These are phyloP conservation scores for Deroptyus accipitrinus DNA, from an alignment of 2,113 vertebrate genomes.

Conservation along the genomic window DNA sequence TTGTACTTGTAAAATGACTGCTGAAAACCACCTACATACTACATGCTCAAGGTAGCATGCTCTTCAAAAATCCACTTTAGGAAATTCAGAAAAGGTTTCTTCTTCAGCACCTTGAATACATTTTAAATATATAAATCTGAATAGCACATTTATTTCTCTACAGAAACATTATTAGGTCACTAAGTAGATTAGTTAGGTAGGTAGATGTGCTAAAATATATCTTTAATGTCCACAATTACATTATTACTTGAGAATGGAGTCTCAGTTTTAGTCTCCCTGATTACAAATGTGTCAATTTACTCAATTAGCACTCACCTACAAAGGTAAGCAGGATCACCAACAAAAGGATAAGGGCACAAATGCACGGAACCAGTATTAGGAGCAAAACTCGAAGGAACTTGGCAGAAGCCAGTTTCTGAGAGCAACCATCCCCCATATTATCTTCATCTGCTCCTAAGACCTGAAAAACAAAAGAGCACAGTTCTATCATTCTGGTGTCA, in stretches of 20 bases:
- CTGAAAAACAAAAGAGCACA: slow-evolving; percentile 57
- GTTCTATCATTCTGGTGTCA: not conserved
- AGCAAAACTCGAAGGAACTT: slow-evolving; percentile 77
- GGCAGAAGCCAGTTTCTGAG: slow-evolving; percentile 77
- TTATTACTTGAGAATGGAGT: not conserved
- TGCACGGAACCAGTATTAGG: slow-evolving; percentile 80
- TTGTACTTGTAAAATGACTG: not conserved
- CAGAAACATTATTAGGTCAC: not conserved
- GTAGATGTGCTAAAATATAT: not conserved
- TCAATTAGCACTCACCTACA: slow-evolving; percentile 74
- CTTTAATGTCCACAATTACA: not conserved
- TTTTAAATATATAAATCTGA: not conserved
- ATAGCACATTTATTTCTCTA: not conserved
- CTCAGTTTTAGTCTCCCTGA: not conserved
- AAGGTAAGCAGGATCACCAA: slow-evolving; percentile 80
- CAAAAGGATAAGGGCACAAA: slow-evolving; percentile 80
- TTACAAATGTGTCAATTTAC: not conserved
- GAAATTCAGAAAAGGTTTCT: not conserved
- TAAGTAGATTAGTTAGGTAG: not conserved
- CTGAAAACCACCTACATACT: not conserved
- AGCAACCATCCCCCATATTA: slow-evolving; percentile 75
- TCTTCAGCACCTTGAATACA: rapidly evolving
- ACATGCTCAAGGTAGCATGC: not conserved
- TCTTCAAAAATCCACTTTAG: not conserved
- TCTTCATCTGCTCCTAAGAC: slow-evolving; percentile 74